A percentile compares a stretch with the other conserved stretches of the same genome.
Evolutionary conservation across 2,888 invertebrate genomes (phyloP).

Genomic region (Hyppa rectilinea): DNA sequence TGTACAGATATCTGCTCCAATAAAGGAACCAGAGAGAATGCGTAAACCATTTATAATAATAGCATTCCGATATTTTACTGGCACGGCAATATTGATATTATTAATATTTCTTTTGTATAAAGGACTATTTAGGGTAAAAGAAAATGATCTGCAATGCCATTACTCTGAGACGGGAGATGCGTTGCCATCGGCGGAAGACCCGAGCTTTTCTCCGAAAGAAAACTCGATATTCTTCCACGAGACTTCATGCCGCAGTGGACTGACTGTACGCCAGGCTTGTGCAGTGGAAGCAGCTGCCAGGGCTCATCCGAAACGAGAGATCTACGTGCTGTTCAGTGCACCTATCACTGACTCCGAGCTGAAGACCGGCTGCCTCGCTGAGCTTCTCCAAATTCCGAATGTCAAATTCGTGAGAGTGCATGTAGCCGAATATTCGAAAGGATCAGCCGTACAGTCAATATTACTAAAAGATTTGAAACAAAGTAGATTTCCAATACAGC

Average conservation of each 20-base stretch:
- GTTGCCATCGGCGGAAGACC: conserved; percentile 66
- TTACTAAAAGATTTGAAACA: conserved; percentile 26
- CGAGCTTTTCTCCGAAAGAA: conserved; percentile 68
- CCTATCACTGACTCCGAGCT: conserved; percentile 30
- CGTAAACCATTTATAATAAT: not conserved
- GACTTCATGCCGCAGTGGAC: conserved; percentile 90
- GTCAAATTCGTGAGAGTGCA: conserved; percentile 53
- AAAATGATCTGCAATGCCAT: conserved; percentile 26
- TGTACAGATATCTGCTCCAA: not conserved
- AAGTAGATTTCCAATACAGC: conserved; percentile 73
- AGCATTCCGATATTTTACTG: not conserved
- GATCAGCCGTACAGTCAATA: conserved; percentile 35
- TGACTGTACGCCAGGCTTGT: conserved; percentile 92
- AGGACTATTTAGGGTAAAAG: not conserved
- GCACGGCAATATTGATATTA: not conserved
- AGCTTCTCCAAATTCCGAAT: conserved; percentile 37
- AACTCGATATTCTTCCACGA: conserved; percentile 92
- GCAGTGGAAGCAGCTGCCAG: conserved; percentile 93
- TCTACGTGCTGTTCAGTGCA: conserved; percentile 88
- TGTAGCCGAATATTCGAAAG: conserved; percentile 74
- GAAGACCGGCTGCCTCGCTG: conserved; percentile 35
- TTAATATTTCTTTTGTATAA: conserved; percentile 15
- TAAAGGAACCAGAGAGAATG: not conserved
- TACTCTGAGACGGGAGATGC: conserved; percentile 47
- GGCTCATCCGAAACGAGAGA: conserved; percentile 90